Conservation (phyloP, 1,140 invertebrate species). For the Trichonephila inaurata region DNA sequence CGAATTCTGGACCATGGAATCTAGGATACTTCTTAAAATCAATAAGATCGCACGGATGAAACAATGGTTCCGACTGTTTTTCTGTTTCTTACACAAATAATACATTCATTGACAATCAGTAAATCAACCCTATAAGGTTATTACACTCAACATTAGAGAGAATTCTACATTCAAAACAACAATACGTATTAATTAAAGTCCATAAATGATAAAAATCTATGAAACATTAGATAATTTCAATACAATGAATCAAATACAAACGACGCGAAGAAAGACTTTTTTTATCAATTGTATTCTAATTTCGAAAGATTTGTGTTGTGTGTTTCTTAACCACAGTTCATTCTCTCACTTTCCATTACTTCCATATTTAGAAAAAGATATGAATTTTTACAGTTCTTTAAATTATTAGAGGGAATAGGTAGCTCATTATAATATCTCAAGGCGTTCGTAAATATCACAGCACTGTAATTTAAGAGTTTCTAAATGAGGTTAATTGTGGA, state of each 20-base stretch:
- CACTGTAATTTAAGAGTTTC: too few relatives aligned
- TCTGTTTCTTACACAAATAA: slow-evolving; percentile 2
- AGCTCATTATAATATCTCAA: too few relatives aligned
- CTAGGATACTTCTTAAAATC: neutral
- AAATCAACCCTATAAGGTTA: neutral
- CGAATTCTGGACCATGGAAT: neutral
- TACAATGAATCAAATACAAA: neutral
- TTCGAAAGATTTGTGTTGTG: neutral
- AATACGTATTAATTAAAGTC: slow-evolving; percentile 5
- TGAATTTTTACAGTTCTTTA: too few relatives aligned
- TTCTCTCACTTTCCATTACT: neutral
- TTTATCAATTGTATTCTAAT: slow-evolving; percentile 16
- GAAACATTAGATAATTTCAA: slow-evolving; percentile 1
- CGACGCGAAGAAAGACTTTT: neutral
- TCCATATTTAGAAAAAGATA: neutral
- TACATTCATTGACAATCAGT: neutral
- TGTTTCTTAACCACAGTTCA: neutral
- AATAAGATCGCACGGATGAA: neutral
- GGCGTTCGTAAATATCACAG: too few relatives aligned
- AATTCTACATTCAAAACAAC: neutral
- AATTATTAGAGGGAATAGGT: too few relatives aligned
- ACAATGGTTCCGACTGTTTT: neutral
- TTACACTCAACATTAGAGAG: neutral
- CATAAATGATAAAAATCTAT: neutral
- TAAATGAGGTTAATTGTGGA: too few relatives aligned